Evolutionary conservation across 2,113 vertebrate genomes (phyloP), one percentile per base, ranked within the genome.

Genomic region (Pachyramphus minor): DNA sequence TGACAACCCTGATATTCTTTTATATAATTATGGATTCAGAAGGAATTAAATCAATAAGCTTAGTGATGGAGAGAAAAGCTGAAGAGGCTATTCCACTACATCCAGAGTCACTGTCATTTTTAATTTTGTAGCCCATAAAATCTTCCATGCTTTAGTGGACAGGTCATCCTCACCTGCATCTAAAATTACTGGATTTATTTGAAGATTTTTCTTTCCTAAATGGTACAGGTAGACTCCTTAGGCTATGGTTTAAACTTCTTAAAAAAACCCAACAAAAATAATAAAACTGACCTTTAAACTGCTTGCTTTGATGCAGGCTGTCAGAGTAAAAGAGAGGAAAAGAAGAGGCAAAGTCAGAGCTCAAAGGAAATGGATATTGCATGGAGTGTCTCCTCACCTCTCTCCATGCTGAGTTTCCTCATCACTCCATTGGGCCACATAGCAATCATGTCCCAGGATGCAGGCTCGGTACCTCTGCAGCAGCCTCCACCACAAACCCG

Each of bases 141-240:
- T 52, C 52, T 79, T 78, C 16, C 37, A 31, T 74, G 42, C 28
- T 84, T 17, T 50, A 73, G 24, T 45, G 49, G 39, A 68, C 42
- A 50, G 33, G 33, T n/a, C 63, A 41, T 33, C 12, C 56, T n/a
- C 19, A 63, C 49, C 78, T 92, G 75, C 1, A 0, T 67, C 66
- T 82, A 44, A 78, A 95, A 74, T 58, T 9, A 90, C 27, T 33
- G 41, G 18, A 9, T 62, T 77, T 55, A 42, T 37, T 71, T 30
- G 56, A 60, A 71, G 53, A 49, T 44, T 83, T 84, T 92, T 90
- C 31, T 66, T 90, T 91, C 67, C 66, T 28, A 37, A 47, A 52
- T 68, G 58, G 23, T 50, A 52, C 17, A 53, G 13, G 49, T 77
- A 53, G 45, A 68, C 53, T 87, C 25, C 35, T 89, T 52, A 17